Evolutionary conservation across 1,140 invertebrate genomes (phyloP).

Genomic region (Babylonia areolata): DNA sequence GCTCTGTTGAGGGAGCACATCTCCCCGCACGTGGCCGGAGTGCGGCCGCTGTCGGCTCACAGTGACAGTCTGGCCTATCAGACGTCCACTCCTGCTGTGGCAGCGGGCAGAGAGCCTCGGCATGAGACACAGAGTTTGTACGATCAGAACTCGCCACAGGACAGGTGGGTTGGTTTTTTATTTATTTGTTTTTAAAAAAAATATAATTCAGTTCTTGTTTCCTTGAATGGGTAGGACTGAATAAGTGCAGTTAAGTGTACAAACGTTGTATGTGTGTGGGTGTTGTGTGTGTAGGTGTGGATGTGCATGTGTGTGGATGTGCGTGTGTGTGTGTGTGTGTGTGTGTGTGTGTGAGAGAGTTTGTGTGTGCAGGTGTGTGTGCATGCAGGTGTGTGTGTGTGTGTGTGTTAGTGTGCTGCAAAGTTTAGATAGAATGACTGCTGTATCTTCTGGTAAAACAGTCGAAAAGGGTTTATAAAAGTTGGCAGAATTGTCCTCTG

Average conservation of each 20-base stretch:
- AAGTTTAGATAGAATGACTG: too few species aligned
- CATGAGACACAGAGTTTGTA: slow-evolving; percentile 26
- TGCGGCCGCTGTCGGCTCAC: not conserved
- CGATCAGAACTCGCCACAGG: slow-evolving; percentile 7
- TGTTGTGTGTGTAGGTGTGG: not conserved
- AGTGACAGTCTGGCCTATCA: slow-evolving; percentile 30
- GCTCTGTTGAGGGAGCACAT: slow-evolving; percentile 10
- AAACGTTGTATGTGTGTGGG: not conserved
- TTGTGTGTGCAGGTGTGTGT: not conserved
- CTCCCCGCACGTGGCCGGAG: not conserved
- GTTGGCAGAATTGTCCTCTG: too few species aligned
- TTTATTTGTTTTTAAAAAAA: too few species aligned
- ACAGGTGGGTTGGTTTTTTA: not conserved
- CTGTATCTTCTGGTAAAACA: too few species aligned
- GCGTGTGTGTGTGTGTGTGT: slow-evolving; percentile 17
- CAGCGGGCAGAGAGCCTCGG: not conserved
- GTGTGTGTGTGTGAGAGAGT: slow-evolving; percentile 6
- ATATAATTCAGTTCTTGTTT: not conserved
- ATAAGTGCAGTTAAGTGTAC: not conserved
- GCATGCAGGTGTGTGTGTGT: not conserved
- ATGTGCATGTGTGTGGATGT: slow-evolving; percentile 3
- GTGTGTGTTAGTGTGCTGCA: too few species aligned
- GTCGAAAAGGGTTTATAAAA: too few species aligned
- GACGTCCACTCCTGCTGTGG: not conserved
- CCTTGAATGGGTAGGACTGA: not conserved